phyloP scores from a whole-genome alignment of 2,888 invertebrate species.

The Rhamnusium bicolor region DNA sequence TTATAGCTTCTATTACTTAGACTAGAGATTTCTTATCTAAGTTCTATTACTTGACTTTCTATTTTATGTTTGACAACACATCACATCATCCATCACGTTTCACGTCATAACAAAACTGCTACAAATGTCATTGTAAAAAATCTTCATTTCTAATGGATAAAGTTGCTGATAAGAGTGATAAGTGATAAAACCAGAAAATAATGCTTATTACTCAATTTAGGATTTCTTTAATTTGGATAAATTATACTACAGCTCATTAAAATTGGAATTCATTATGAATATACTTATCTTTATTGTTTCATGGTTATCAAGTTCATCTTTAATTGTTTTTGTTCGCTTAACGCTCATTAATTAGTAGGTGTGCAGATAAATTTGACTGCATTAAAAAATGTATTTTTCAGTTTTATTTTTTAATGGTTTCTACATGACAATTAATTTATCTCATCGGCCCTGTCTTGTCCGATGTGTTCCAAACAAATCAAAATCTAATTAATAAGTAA shows the following conservation, averaged over 20 bases:
- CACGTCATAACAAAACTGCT: background rate
- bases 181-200: background rate
- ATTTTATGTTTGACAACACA: background rate
- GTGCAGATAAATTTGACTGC: background rate
- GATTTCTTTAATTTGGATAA: background rate
- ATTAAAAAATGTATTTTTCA: background rate
- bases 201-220: background rate
- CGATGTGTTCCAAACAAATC: background rate
- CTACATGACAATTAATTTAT: background rate
- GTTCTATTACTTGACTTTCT: background rate
- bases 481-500: no score
- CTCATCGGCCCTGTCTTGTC: background rate
- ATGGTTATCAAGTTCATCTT: background rate
- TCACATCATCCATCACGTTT: no score
- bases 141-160: background rate
- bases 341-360: background rate
- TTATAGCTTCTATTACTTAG: background rate
- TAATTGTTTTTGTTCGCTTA: background rate
- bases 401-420: background rate
- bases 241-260: background rate
- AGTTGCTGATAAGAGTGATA: background rate
- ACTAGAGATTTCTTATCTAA: no score
- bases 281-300: background rate
- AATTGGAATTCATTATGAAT: background rate
- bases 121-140: background rate